These are phyloP conservation scores for Scaptodrosophila lebanonensis DNA, from an alignment of 1,140 invertebrate genomes.

Conservation along the genomic window DNA sequence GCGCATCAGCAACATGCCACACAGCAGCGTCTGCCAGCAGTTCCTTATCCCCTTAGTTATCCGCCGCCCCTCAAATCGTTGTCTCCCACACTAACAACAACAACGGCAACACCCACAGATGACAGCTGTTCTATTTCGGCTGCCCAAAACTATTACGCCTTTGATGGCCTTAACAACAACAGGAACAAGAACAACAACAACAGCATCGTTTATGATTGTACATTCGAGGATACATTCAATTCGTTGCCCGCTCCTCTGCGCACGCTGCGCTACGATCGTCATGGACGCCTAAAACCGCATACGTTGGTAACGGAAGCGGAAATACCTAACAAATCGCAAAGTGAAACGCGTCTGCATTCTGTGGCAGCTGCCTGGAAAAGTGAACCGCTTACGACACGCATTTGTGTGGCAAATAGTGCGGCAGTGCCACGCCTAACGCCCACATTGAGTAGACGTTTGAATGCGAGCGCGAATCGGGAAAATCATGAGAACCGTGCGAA, in stretches of 20 bases:
- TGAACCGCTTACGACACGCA: constrained; percentile 1
- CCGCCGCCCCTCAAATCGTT: constrained; percentile 5
- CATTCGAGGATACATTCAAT: constrained; percentile 21
- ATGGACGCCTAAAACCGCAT: constrained; percentile 52
- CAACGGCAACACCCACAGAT: background rate
- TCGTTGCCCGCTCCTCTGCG: constrained; percentile 25
- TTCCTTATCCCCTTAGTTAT: constrained; percentile 1
- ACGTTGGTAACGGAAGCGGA: constrained; percentile 13
- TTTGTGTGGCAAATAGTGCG: background rate
- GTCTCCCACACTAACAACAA: background rate
- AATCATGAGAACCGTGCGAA: too few relatives aligned
- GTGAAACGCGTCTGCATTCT: constrained; percentile 30
- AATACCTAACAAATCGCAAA: constrained; percentile 28
- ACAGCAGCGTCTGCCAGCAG: too few relatives aligned
- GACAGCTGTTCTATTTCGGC: constrained; percentile 27
- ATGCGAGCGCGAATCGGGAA: too few relatives aligned
- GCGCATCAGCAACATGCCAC: background rate
- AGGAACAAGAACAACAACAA: constrained; percentile 12
- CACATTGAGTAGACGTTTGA: constrained; percentile 4
- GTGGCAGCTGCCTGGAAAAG: background rate
- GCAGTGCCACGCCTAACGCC: constrained; percentile 5
- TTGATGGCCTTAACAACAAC: constrained; percentile 19
- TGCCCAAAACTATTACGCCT: constrained; percentile 15
- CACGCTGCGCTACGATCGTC: constrained; percentile 55
- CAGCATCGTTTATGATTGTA: constrained; percentile 58